Conservation (phyloP, 2,113 vertebrate species). For the Toxotes chatareus region DNA sequence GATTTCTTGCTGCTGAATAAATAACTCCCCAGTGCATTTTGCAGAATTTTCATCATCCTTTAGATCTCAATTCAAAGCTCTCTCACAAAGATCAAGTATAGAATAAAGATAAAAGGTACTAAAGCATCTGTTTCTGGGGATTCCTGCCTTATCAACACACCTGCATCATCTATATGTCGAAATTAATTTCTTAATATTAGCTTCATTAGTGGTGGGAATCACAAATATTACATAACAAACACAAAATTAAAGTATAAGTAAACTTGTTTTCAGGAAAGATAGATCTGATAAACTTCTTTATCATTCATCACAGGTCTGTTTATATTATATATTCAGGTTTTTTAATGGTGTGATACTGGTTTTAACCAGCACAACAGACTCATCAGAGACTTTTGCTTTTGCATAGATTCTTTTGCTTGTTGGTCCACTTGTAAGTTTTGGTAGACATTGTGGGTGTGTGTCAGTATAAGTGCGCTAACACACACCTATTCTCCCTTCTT, state of each 20-base stretch:
- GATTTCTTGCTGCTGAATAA: slow-evolving; percentile 34
- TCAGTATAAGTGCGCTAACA: too few relatives aligned
- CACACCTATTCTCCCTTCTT: not conserved
- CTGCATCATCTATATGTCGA: not conserved
- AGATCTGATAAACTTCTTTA: not conserved
- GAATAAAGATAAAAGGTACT: slow-evolving; percentile 35
- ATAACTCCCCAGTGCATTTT: slow-evolving; percentile 23
- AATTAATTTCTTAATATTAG: not conserved
- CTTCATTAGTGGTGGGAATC: not conserved
- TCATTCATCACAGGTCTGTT: not conserved
- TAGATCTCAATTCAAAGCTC: slow-evolving; percentile 39
- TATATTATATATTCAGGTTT: not conserved
- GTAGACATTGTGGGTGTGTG: too few relatives aligned
- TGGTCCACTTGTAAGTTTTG: too few relatives aligned
- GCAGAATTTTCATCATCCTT: slow-evolving; percentile 50
- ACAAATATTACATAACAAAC: not conserved
- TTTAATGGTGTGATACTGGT: not conserved
- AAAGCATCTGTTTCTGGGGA: slow-evolving; percentile 1
- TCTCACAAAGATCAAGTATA: slow-evolving; percentile 3
- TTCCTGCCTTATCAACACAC: not conserved
- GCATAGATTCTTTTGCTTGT: too few relatives aligned
- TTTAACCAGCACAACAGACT: not conserved
- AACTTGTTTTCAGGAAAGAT: too few relatives aligned
- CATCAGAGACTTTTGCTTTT: not conserved
- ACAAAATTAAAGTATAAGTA: too few relatives aligned